Evolutionary conservation across 2,888 invertebrate genomes (phyloP), one percentile per base, ranked within the genome.

Genomic region (Drosophila mayaguana): DNA sequence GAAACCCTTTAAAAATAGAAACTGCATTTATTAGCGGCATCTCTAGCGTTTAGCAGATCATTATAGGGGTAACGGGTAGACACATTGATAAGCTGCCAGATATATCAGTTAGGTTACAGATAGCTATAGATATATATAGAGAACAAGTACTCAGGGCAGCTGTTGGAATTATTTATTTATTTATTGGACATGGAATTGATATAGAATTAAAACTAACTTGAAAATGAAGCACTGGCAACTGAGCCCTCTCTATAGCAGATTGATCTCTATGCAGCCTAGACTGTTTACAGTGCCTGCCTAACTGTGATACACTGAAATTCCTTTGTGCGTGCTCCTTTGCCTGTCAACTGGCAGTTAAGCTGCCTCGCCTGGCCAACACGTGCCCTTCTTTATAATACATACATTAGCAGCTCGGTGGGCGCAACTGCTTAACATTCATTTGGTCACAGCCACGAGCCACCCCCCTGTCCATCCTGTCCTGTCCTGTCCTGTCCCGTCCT

Each of bases 371-470:
- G 71, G 60, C 54, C 56, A 46, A 48, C 78, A 83, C 83, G 68
- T 70, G 80, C 69, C 81, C 51, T 60, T 60, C 78, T 54, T 60
- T 57, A 50, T 62, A 64, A 73, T 60, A 50, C 51, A 69, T 66
- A 61, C 51, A 55, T 67, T 62, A 70, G 34, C 63, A 42, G 60
- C n/a, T 16, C 50, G 63, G 43, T 60, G 43, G 72, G 68, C 76
- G 63, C 68, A 63, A 67, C 83, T 88, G 83, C 73, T 84, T 88
- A 78, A 69, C 88, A 88, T 88, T 84, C 88, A 84, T 84, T 84
- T 88, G 83, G 88, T 78, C 83, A 75, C 80, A 57, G 48, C 68
- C 54, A 63, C 63, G 38, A 53, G 38, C 38, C 22, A 53, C 36
- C 53, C 36, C 9, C 2, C 28, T 28, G 28, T 28, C 8, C 28